Evolutionary conservation across 1,140 invertebrate species (phyloP), one percentile per base, ranked within the genome.

Genomic region (Papilio glaucus): DNA sequence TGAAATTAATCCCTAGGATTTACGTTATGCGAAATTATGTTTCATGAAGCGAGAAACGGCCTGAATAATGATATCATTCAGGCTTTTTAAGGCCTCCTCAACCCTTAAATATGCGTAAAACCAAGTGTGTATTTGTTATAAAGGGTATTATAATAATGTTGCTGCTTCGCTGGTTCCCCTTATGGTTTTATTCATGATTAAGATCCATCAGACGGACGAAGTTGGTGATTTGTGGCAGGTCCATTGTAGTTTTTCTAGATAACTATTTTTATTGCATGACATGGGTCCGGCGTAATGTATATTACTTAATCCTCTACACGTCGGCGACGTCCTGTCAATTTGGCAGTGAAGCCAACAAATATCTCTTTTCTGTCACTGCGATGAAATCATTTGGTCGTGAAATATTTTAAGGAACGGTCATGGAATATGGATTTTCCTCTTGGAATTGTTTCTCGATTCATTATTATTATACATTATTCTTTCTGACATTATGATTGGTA

Each of bases 261-360:
- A 81, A 75, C 71, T 84, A 79, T 85, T 86, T 85, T 81, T 76
- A 72, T 81, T 75, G 67, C 69, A 72, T 91, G 88, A 91, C 84
- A 85, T 79, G 86, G 89, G 87, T 90, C 82, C 26, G 75, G 69
- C 80, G 80, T 83, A 83, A 91, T 80, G 84, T 83, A 85, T 84
- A 84, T 71, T 53, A 18, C 2, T 53, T 69, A 77, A 76, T 60
- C 65, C 75, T 68, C 72, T 69, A 73, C 70, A 79, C 82, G 87
- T 85, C 85, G 83, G 80, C 82, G 24, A 24, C 83, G 81, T 85
- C 81, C 79, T 87, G 84, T 90, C 88, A 89, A 91, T 88, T 88
- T 87, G 83, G 81, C 86, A 81, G 63, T 77, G 82, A 81, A 84
- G 76, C 84, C 82, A 80, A 84, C 82, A 87, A 85, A 89, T 86